These are phyloP conservation scores for Alectura lathami DNA, from an alignment of 2,113 vertebrate species.

Conservation along the genomic window DNA sequence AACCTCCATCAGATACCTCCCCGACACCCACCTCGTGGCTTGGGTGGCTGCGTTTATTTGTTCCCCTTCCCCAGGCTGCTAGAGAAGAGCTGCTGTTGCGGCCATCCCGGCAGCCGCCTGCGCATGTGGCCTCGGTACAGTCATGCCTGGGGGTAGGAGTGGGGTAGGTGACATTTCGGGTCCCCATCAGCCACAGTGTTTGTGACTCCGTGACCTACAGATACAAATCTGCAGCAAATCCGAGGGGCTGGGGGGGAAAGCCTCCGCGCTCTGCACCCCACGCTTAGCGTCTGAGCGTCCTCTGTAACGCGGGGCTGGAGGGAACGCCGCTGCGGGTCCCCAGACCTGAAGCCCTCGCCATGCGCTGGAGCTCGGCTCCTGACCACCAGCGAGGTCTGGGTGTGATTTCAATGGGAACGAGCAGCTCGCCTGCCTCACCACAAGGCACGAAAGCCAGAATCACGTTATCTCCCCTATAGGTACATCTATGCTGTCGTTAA, in stretches of 20 bases:
- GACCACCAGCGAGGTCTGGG: not conserved
- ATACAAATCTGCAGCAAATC: not conserved
- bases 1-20: not conserved
- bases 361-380: no score
- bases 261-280: rapidly evolving
- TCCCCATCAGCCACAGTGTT: conserved; percentile 37
- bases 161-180: conserved; percentile 37
- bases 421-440: rapidly evolving
- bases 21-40: not conserved
- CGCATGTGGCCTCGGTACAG: not conserved
- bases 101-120: not conserved
- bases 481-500: not conserved
- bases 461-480: rapidly evolving
- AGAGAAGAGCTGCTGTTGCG: not conserved
- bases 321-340: no score
- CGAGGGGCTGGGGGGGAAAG: not conserved
- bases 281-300: not conserved
- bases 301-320: not conserved
- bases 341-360: no score
- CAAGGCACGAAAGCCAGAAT: rapidly evolving
- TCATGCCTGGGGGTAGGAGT: not conserved
- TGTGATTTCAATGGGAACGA: rapidly evolving
- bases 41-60: not conserved
- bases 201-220: not conserved
- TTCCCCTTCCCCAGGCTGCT: not conserved